A percentile compares a stretch with the other conserved stretches of the same genome.
Evolutionary conservation across 2,113 vertebrate species (phyloP).

Genomic region (Sigmodon hispidus): DNA sequence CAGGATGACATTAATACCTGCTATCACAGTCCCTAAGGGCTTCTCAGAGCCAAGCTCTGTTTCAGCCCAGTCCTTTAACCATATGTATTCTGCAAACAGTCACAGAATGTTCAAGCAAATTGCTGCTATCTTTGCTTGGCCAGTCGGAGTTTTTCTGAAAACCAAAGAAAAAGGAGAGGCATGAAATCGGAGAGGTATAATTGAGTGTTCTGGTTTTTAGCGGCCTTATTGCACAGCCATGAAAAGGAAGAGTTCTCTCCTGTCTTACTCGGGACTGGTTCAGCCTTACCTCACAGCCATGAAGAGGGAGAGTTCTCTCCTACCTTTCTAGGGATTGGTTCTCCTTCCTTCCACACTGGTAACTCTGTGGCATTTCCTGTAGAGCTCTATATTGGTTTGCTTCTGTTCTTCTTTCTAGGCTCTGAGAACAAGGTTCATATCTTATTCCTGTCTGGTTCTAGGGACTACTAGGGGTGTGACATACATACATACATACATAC

Average conservation of each 20-base stretch:
- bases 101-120: background rate
- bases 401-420: background rate
- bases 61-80: background rate
- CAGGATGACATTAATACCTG: background rate
- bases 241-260: background rate
- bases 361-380: background rate
- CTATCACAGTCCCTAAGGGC: background rate
- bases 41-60: background rate
- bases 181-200: background rate
- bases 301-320: background rate
- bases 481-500: too few relatives aligned
- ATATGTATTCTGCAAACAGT: background rate
- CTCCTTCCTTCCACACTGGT: background rate
- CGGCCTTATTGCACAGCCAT: background rate
- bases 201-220: background rate
- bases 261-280: too few relatives aligned
- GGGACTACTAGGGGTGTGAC: background rate
- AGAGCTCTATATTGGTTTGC: background rate
- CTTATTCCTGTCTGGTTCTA: conserved; percentile 17
- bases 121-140: background rate
- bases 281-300: background rate
- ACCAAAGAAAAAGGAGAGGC: background rate
- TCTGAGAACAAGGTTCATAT: background rate
- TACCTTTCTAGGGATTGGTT: rapidly evolving
- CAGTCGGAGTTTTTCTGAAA: background rate